A percentile compares a stretch with the other conserved stretches of the same genome.
phyloP scores from a whole-genome alignment of 2,888 invertebrate genomes.

The Drosophila cracens region DNA sequence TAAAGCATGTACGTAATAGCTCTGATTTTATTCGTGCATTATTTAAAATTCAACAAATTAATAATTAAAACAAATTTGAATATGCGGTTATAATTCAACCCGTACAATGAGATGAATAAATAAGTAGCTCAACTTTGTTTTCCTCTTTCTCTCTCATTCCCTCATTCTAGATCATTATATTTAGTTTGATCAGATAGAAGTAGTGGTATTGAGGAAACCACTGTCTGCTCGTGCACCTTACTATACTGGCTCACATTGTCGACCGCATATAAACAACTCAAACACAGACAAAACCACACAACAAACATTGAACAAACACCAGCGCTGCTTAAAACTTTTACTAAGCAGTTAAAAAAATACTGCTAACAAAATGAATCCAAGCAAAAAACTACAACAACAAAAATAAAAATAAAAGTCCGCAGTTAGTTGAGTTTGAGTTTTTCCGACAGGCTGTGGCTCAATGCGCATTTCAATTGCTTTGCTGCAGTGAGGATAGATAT shows the following conservation, averaged over 20 bases:
- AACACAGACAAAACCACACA: conserved; percentile 30
- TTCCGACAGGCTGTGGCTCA: conserved; percentile 66
- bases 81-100: background rate
- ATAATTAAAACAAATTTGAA: background rate
- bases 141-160: background rate
- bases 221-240: background rate
- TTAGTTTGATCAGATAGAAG: conserved; percentile 12
- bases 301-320: conserved; percentile 69
- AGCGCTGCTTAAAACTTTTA: conserved; percentile 67
- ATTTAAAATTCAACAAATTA: background rate
- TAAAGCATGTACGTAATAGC: background rate
- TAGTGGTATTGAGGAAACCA: conserved; percentile 7
- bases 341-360: conserved; percentile 46
- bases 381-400: conserved; percentile 16
- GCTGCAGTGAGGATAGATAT: conserved; percentile 31
- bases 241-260: conserved; percentile 33
- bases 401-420: conserved; percentile 19
- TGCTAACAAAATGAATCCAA: conserved; percentile 19
- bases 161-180: background rate
- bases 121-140: background rate
- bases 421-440: conserved; percentile 64
- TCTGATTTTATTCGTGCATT: background rate
- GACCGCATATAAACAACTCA: conserved; percentile 70
- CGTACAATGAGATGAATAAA: background rate
- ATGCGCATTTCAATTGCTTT: conserved; percentile 75